Evolutionary conservation across 2,888 invertebrate genomes (phyloP), one percentile per base, ranked within the genome.

Genomic region (Polymixis lichenea): DNA sequence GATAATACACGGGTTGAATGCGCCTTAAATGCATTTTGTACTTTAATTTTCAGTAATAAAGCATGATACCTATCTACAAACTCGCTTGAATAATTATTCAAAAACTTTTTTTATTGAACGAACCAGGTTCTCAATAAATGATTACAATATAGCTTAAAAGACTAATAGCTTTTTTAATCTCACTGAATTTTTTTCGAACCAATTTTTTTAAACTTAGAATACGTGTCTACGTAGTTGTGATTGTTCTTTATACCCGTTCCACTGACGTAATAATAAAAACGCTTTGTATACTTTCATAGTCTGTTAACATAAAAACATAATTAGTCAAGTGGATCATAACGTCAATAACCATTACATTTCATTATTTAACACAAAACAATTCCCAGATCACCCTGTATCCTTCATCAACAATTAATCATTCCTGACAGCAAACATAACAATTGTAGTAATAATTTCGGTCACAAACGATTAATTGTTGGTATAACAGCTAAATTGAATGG

Each of bases 381-480:
- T 55, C 51, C 13, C 55, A 19, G 28, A 70, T 68, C 58, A 61
- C 9, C 25, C 25, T 28, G n/a, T 71, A 38, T 65, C 55, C n/a
- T 43, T 73, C 61, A 72, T 69, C 53, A 70, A 67, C 25, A 56
- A 82, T 84, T 77, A 76, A 84, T 82, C 55, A 80, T 19, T 11
- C 15, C 43, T 60, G 77, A 70, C 72, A 75, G 65, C 51, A 46
- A 38, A 73, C 76, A 77, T 38, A 73, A 73, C 83, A 80, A 77
- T 77, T 73, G 67, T 38, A 53, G 67, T 60, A 75, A 77, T 83
- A 85, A 85, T 80, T 80, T 32, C 13, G 22, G 71, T 51, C 51
- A 74, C 85, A 77, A 83, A 77, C 80, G 65, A 85, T 83, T 83
- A 75, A 85, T 85, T 70, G 74, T 73, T 70, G 67, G 69, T 74